Evolutionary conservation across 2,113 vertebrate species (phyloP).

Genomic region (Ammodytes dubius): DNA sequence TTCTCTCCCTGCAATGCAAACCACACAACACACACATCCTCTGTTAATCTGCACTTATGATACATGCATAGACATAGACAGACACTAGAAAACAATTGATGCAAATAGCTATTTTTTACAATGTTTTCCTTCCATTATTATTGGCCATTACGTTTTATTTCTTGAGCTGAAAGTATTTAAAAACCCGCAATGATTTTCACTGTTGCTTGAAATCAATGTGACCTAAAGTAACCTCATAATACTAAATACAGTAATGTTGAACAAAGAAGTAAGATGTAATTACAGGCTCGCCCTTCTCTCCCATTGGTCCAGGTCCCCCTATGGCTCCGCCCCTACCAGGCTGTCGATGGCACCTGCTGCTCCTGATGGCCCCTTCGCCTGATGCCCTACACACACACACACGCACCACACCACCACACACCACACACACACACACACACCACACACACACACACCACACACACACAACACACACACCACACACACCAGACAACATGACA

Average conservation of each 20-base stretch:
- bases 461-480: too few relatives aligned
- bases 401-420: too few relatives aligned
- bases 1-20: conserved; percentile 81
- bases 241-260: neutral
- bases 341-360: conserved; percentile 92
- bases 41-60: neutral
- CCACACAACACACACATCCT: neutral
- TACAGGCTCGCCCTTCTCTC: conserved; percentile 96
- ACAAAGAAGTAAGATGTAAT: conserved; percentile 57
- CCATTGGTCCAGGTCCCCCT: conserved; percentile 91
- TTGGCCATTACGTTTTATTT: neutral
- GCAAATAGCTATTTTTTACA: too few relatives aligned
- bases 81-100: neutral
- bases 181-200: neutral
- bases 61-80: conserved; percentile 8
- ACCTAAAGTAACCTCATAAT: neutral
- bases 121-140: neutral
- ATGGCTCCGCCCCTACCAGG: conserved; percentile 91
- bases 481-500: neutral
- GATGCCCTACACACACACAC: conserved; percentile 86
- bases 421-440: too few relatives aligned
- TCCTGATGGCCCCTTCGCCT: conserved; percentile 92
- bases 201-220: neutral
- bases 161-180: neutral
- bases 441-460: too few relatives aligned